A percentile compares a stretch with the other conserved stretches of the same genome.
phyloP scores from a whole-genome alignment of 1,140 invertebrate genomes.

The Epicauta chinensis region DNA sequence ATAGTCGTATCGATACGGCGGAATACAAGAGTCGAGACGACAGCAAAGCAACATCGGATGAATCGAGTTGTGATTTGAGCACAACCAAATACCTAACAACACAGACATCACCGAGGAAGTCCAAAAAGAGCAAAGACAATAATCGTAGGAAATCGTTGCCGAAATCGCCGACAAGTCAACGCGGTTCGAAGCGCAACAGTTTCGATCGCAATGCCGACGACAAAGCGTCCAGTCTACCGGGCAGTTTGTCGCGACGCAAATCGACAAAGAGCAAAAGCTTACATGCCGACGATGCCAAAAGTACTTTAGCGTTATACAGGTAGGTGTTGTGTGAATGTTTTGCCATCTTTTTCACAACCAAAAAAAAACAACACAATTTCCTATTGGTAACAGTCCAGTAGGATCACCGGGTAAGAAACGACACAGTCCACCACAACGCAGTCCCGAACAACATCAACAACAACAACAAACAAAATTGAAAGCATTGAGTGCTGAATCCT shows the following conservation, averaged over 20 bases:
- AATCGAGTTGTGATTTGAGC: conserved; percentile 54
- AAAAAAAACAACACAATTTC: conserved; percentile 5
- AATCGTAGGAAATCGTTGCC: conserved; percentile 56
- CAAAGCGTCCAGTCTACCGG: conserved; percentile 46
- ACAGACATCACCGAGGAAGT: conserved; percentile 43
- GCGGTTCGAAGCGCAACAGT: conserved; percentile 23
- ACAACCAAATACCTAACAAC: conserved; percentile 40
- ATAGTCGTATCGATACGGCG: conserved; percentile 33
- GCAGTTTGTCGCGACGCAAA: conserved; percentile 58
- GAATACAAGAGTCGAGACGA: conserved; percentile 17
- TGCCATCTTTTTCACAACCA: conserved; percentile 18
- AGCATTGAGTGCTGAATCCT: conserved; percentile 75
- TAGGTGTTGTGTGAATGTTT: conserved; percentile 17
- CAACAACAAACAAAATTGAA: conserved; percentile 53
- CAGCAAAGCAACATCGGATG: conserved; percentile 49
- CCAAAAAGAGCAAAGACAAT: conserved; percentile 58
- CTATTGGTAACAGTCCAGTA: conserved; percentile 13
- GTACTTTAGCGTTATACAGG: conserved; percentile 6
- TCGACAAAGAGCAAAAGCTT: conserved; percentile 44
- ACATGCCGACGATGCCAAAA: conserved; percentile 7
- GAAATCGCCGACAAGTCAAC: conserved; percentile 27
- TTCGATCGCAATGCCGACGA: conserved; percentile 21
- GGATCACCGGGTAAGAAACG: conserved; percentile 19
- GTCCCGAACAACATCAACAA: conserved; percentile 28
- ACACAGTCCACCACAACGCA: conserved; percentile 28